These are phyloP conservation scores for Torymus aiolomorphi DNA, from an alignment of 2,888 invertebrate species.

Conservation along the genomic window DNA sequence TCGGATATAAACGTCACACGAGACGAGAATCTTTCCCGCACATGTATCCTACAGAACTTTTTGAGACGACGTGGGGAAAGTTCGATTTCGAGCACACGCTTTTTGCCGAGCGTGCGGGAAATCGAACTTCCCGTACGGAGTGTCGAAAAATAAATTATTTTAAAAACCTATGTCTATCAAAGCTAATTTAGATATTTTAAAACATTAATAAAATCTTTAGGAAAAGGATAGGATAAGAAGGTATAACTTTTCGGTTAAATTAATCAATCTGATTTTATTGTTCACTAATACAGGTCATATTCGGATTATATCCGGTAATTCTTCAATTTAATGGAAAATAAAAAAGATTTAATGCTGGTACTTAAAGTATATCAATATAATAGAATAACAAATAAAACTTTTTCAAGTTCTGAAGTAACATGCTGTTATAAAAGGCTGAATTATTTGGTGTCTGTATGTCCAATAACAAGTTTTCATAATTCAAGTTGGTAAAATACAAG, in stretches of 20 bases:
- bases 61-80: too few species aligned
- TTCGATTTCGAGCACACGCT: too few species aligned
- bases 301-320: slow-evolving; percentile 26
- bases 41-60: too few species aligned
- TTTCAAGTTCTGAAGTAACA: slow-evolving; percentile 26
- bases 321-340: slow-evolving; percentile 27
- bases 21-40: too few species aligned
- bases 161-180: too few species aligned
- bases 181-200: slow-evolving; percentile 19
- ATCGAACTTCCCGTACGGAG: too few species aligned
- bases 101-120: too few species aligned
- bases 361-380: slow-evolving; percentile 37
- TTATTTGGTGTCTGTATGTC: slow-evolving; percentile 22
- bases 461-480: slow-evolving; percentile 43
- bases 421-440: slow-evolving; percentile 37
- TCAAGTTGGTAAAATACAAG: slow-evolving; percentile 29
- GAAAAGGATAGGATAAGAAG: slow-evolving; percentile 7
- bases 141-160: too few species aligned
- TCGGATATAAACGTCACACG: too few species aligned
- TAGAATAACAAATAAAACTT: slow-evolving; percentile 31
- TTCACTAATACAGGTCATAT: slow-evolving; percentile 49
- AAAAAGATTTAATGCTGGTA: slow-evolving; percentile 25
- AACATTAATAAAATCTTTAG: not conserved
- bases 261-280: slow-evolving; percentile 51
- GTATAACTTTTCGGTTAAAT: slow-evolving; percentile 27